phyloP scores from a whole-genome alignment of 2,797 vertebrate genomes.

The Merluccius polli region DNA sequence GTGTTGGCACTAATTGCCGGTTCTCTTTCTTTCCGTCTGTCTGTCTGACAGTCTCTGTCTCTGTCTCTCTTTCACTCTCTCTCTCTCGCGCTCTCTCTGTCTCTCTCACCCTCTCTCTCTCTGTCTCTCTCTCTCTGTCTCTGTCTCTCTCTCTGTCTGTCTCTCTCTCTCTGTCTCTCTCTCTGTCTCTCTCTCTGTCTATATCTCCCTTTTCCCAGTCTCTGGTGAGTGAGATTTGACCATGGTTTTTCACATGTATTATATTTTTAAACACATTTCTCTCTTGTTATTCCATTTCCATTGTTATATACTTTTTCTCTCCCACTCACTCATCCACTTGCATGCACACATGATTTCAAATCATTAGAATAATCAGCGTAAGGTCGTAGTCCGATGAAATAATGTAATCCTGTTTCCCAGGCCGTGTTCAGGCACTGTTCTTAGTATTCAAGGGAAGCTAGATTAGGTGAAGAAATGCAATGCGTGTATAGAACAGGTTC shows the following conservation, averaged over 20 bases:
- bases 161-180: background rate
- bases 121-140: constrained; percentile 5
- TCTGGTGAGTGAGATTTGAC: constrained; percentile 59
- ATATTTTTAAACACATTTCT: no score
- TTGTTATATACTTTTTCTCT: constrained; percentile 53
- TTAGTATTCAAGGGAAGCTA: no score
- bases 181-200: background rate
- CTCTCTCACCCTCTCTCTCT: constrained; percentile 22
- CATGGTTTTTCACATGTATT: constrained; percentile 48
- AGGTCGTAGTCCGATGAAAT: no score
- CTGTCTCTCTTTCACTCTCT: background rate
- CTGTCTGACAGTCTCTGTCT: constrained; percentile 11
- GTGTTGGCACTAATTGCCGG: constrained; percentile 73
- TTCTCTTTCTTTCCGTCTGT: constrained; percentile 43
- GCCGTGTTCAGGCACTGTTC: no score
- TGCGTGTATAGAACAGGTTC: no score
- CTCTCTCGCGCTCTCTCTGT: no score
- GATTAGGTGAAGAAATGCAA: background rate
- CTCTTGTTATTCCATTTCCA: constrained; percentile 40
- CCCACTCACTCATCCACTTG: background rate
- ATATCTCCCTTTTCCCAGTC: background rate
- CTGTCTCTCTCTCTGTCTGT: background rate
- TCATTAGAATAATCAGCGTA: no score
- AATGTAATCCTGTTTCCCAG: no score
- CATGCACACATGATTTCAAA: no score